These are phyloP conservation scores for Capitulum mitella DNA, from an alignment of 2,888 invertebrate genomes.

Conservation along the genomic window DNA sequence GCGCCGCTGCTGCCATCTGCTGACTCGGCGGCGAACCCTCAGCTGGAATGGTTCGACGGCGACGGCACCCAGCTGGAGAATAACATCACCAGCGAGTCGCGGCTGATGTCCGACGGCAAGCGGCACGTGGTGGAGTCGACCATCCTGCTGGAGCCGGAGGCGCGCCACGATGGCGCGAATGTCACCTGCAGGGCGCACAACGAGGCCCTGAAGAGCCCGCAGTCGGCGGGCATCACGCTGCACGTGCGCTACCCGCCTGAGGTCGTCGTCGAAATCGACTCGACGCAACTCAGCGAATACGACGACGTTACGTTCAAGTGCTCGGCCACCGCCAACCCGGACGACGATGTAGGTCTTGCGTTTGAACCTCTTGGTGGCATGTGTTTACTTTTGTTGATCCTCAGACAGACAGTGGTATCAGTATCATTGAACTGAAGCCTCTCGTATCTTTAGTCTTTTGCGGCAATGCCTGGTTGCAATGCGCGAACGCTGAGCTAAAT, in stretches of 20 bases:
- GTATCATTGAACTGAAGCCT: no score
- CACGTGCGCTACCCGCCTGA: conserved; percentile 41
- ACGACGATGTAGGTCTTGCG: neutral
- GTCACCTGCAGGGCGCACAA: conserved; percentile 44
- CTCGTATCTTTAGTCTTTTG: no score
- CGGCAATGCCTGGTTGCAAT: no score
- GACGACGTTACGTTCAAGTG: conserved; percentile 22
- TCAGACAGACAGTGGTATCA: no score
- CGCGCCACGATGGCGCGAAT: conserved; percentile 42
- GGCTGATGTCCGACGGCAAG: conserved; percentile 39
- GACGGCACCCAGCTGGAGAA: neutral
- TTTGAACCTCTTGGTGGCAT: no score
- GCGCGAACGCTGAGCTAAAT: no score
- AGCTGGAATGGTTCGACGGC: conserved; percentile 10
- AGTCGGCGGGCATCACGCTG: conserved; percentile 36
- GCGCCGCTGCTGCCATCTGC: neutral
- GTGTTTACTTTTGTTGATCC: no score
- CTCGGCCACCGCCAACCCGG: conserved; percentile 1
- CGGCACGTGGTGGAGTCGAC: conserved; percentile 42
- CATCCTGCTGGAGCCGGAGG: conserved; percentile 43
- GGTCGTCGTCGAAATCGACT: conserved; percentile 39
- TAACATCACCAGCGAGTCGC: conserved; percentile 1
- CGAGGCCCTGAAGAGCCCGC: conserved; percentile 41
- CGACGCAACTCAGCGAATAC: conserved; percentile 12
- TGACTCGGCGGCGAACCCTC: neutral